Conservation (phyloP, 2,797 vertebrate genomes). For the Xenopus petersii region DNA sequence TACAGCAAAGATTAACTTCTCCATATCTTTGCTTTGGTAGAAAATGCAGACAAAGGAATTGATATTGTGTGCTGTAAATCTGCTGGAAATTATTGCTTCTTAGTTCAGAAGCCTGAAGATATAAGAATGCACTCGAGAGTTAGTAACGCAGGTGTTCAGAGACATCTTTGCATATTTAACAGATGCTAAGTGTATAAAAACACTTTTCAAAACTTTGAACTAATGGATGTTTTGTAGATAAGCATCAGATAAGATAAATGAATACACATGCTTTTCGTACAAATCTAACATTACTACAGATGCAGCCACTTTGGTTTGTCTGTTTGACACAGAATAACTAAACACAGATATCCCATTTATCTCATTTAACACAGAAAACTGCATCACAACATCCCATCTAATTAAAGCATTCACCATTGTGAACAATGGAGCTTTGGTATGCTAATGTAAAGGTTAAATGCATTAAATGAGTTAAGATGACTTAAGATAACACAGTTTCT, state of each 20-base stretch:
- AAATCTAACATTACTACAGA: background rate
- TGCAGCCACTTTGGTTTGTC: too few relatives aligned
- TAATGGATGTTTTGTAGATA: conserved; percentile 44
- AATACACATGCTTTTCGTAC: background rate
- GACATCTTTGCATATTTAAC: conserved; percentile 47
- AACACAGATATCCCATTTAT: too few relatives aligned
- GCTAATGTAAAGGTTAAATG: too few relatives aligned
- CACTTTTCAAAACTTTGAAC: conserved; percentile 48
- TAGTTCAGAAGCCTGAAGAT: conserved; percentile 44
- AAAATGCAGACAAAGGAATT: conserved; percentile 48
- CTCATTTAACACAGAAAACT: too few relatives aligned
- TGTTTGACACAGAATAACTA: too few relatives aligned
- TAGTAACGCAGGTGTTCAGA: conserved; percentile 39
- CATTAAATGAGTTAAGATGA: too few relatives aligned
- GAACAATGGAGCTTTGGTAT: too few relatives aligned
- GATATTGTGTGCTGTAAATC: conserved; percentile 44
- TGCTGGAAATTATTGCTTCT: conserved; percentile 48
- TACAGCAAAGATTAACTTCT: conserved; percentile 50
- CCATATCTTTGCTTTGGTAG: conserved; percentile 40
- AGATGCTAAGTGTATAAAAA: conserved; percentile 47
- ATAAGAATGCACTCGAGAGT: conserved; percentile 37
- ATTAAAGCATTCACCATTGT: too few relatives aligned
- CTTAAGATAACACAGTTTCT: too few relatives aligned
- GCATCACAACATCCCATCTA: too few relatives aligned
- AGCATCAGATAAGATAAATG: conserved; percentile 43